Base-by-base conservation (phyloP, 2,113 vertebrate species). In the Thinocorus orbignyianus region DNA sequence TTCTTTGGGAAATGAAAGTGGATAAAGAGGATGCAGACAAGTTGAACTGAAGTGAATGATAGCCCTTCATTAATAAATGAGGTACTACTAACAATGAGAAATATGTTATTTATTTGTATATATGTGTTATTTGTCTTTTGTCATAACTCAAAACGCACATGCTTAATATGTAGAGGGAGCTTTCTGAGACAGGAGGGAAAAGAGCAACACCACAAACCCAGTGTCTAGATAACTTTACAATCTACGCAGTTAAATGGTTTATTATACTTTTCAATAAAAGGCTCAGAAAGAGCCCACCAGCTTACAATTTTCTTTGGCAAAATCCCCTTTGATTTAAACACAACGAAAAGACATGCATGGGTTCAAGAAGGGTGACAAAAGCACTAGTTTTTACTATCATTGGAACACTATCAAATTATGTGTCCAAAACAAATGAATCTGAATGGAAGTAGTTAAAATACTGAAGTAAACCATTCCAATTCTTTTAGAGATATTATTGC, bases 391-490 rank as follows among this genome's bases (percentile, higher is more conserved):
- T 96, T 98, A 97, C 98, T 98, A 54, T 98, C 96, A 69, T 98
- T 98, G 98, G 98, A 98, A 88, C 39, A 1, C 13, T 92, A 70
- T 96, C 98, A 98, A 97, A 76, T 97, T 82, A 86, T 93, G 89
- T 92, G 93, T 98, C 98, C 98, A 98, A 98, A 98, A 98, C 97
- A 98, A 98, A 98, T 98, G 93, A 97, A 97, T 97, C 95, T 97
- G 97, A 95, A 97, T 98, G 98, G 98, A 98, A 98, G 98, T 96
- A 98, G 98, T 98, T 98, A 98, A 98, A 98, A 97, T 92, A 90
- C 92, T 95, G 83, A 97, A 98, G 91, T 78, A 96, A 97, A 95
- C 82, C 74, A 92, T 92, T 96, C 95, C 97, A 97, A 79, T 95
- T 95, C 93, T 97, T 98, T 94, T 25, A 78, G 96, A 98, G 97